These are phyloP conservation scores for Sarcophaga subvicina DNA, from an alignment of 2,888 invertebrate species.

Conservation along the genomic window DNA sequence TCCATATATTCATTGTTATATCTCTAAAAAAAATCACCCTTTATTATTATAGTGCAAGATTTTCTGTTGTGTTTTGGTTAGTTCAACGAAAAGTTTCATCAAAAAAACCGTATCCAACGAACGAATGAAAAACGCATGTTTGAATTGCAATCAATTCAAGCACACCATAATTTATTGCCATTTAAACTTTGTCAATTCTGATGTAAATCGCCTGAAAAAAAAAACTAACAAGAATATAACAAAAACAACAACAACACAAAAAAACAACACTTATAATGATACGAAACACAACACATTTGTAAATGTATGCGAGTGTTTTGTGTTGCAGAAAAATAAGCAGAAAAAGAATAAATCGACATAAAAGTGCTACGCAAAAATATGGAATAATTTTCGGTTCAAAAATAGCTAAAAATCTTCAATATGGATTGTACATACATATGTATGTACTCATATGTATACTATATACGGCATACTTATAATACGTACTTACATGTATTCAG, in stretches of 20 bases:
- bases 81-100: slow-evolving; percentile 10
- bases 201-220: slow-evolving; percentile 66
- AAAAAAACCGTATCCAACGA: neutral
- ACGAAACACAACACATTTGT: neutral
- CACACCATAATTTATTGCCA: slow-evolving; percentile 68
- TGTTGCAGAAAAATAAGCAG: slow-evolving; percentile 4
- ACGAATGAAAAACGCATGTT: slow-evolving; percentile 63
- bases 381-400: slow-evolving; percentile 26
- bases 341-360: slow-evolving; percentile 24
- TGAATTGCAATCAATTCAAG: slow-evolving; percentile 67
- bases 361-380: slow-evolving; percentile 42
- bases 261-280: slow-evolving; percentile 1
- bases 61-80: slow-evolving; percentile 11
- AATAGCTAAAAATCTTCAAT: slow-evolving; percentile 32
- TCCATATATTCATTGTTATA: neutral
- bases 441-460: neutral
- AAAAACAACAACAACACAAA: slow-evolving; percentile 13
- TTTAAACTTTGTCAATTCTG: slow-evolving; percentile 69
- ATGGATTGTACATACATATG: neutral
- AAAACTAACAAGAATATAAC: slow-evolving; percentile 52
- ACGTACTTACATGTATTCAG: neutral
- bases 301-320: neutral
- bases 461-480: slow-evolving; percentile 12
- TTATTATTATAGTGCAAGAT: slow-evolving; percentile 29
- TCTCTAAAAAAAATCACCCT: neutral